phyloP scores from a whole-genome alignment of 2,797 vertebrate genomes.

The Pitangus sulphuratus region DNA sequence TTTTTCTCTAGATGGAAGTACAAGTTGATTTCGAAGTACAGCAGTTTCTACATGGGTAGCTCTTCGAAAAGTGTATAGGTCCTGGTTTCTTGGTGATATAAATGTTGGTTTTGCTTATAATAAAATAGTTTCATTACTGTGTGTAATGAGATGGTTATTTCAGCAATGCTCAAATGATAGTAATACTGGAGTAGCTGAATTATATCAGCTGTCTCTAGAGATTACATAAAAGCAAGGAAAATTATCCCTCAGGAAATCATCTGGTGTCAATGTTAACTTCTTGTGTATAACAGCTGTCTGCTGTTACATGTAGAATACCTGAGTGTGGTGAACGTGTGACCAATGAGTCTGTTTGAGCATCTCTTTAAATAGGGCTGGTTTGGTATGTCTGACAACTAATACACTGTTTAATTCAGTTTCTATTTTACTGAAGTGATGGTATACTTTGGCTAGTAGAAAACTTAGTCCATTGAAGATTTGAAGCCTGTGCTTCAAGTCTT shows the following conservation, averaged over 20 bases:
- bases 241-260: background rate
- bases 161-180: background rate
- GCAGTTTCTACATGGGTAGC: background rate
- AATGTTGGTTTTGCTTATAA: conserved; percentile 56
- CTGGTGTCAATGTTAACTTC: background rate
- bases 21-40: background rate
- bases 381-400: background rate
- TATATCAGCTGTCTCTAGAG: background rate
- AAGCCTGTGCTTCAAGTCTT: background rate
- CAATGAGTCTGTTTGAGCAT: background rate
- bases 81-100: background rate
- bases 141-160: conserved; percentile 55
- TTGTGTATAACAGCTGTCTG: background rate
- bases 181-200: background rate
- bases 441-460: background rate
- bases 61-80: background rate
- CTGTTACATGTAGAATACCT: background rate
- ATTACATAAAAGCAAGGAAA: background rate
- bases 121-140: conserved; percentile 61
- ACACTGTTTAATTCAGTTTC: background rate
- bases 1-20: background rate
- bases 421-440: background rate
- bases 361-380: background rate
- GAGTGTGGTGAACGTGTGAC: background rate
- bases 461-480: background rate